These are phyloP conservation scores for Mastomys natalensis DNA, from an alignment of 2,113 vertebrate genomes.

Conservation along the genomic window DNA sequence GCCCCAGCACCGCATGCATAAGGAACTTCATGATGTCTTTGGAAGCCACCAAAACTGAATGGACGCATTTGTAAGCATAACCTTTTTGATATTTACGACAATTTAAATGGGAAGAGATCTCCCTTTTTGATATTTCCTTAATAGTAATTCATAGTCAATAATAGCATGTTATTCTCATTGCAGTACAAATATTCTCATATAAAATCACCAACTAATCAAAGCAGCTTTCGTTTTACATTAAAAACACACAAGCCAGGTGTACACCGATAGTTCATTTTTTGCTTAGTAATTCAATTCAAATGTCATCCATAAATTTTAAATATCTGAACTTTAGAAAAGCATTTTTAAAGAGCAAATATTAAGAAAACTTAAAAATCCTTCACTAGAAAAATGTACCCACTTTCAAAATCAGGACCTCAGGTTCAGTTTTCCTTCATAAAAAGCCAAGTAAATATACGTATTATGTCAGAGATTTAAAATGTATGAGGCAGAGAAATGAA, in stretches of 20 bases:
- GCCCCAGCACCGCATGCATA: neutral
- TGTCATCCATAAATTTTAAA: constrained; percentile 34
- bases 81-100: neutral
- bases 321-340: constrained; percentile 21
- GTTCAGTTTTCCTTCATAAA: constrained; percentile 48
- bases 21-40: neutral
- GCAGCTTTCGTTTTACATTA: constrained; percentile 2
- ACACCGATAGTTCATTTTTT: neutral
- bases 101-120: constrained; percentile 1
- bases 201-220: constrained; percentile 20
- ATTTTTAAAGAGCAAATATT: neutral
- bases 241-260: neutral
- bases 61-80: neutral
- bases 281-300: constrained; percentile 30
- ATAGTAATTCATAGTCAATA: neutral
- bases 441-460: neutral
- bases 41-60: neutral
- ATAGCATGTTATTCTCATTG: neutral
- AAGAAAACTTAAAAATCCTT: neutral
- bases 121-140: neutral
- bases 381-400: neutral
- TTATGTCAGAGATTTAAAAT: neutral
- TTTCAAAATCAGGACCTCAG: constrained; percentile 14
- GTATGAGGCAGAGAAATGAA: neutral
- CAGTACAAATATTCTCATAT: neutral